A percentile compares a stretch with the other conserved stretches of the same genome.
Evolutionary conservation across 1,140 invertebrate species (phyloP).

Genomic region (Ditylenchus dipsaci): DNA sequence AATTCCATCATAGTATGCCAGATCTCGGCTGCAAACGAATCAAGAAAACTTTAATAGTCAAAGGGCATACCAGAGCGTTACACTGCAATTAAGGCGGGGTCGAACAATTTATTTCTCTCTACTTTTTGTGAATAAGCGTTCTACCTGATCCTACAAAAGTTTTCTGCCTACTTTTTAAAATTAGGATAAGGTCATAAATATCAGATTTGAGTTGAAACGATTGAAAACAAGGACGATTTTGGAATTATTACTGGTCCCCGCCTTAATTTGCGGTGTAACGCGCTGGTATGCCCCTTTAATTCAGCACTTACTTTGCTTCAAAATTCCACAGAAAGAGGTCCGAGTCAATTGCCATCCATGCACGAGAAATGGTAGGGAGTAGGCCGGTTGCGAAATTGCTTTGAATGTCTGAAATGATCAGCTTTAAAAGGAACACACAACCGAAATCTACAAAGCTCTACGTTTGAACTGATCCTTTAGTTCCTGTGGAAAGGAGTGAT

Average conservation of each 20-base stretch:
- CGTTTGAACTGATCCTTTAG: constrained; percentile 44
- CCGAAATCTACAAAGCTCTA: constrained; percentile 16
- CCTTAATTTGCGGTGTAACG: too few species aligned
- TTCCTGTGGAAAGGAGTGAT: constrained; percentile 45
- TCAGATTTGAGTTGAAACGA: too few species aligned
- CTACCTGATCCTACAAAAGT: too few species aligned
- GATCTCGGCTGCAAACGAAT: constrained; percentile 50
- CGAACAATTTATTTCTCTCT: not conserved
- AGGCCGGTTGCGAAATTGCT: constrained; percentile 91
- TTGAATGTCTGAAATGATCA: constrained; percentile 71
- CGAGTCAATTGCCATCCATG: constrained; percentile 94
- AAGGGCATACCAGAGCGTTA: too few species aligned
- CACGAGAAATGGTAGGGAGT: constrained; percentile 87
- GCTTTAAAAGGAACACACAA: not conserved
- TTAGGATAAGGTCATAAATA: too few species aligned
- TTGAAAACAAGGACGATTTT: too few species aligned
- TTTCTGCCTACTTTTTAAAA: too few species aligned
- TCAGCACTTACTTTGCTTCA: constrained; percentile 70
- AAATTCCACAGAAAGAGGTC: constrained; percentile 95
- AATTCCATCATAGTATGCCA: constrained; percentile 58
- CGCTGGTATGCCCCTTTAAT: too few species aligned
- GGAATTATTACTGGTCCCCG: too few species aligned
- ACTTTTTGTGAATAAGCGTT: too few species aligned
- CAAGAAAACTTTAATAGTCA: too few species aligned
- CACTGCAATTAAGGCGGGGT: not conserved